Percentiles rank a stretch among this genome's conserved stretches.
These are phyloP conservation scores for Anarsia innoxiella DNA, from an alignment of 2,888 invertebrate genomes.

Conservation along the genomic window DNA sequence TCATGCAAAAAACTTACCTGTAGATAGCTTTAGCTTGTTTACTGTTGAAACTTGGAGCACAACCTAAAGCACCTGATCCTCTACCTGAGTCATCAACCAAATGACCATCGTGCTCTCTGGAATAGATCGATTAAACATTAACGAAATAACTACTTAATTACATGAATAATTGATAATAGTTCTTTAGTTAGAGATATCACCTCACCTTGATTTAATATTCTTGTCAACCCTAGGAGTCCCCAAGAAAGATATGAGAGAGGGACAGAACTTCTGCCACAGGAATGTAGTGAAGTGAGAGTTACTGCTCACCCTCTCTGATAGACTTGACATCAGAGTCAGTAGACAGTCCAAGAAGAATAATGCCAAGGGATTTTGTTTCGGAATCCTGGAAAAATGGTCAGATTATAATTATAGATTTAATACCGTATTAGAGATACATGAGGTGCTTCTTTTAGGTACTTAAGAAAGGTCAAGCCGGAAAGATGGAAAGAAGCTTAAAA, in stretches of 20 bases:
- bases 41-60: slow-evolving; percentile 85
- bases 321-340: slow-evolving; percentile 86
- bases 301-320: slow-evolving; percentile 87
- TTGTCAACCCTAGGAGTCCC: slow-evolving; percentile 91
- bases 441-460: too few species aligned
- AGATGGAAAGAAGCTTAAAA: too few species aligned
- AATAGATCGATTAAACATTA: slow-evolving; percentile 26
- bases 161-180: too few species aligned
- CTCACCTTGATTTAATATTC: slow-evolving; percentile 82
- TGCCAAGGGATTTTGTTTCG: slow-evolving; percentile 78
- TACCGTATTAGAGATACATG: too few species aligned
- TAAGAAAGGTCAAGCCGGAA: too few species aligned
- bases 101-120: slow-evolving; percentile 66
- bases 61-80: slow-evolving; percentile 81
- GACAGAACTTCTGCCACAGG: slow-evolving; percentile 95
- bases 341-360: slow-evolving; percentile 91
- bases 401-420: too few species aligned
- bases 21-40: slow-evolving; percentile 93
- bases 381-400: slow-evolving; percentile 68
- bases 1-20: slow-evolving; percentile 79
- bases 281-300: slow-evolving; percentile 92
- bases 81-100: slow-evolving; percentile 75
- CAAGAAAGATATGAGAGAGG: slow-evolving; percentile 89
- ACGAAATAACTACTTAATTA: neutral
- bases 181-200: too few species aligned